These are phyloP conservation scores for Andrena hattorfiana DNA, from an alignment of 2,888 invertebrate species.

Conservation along the genomic window DNA sequence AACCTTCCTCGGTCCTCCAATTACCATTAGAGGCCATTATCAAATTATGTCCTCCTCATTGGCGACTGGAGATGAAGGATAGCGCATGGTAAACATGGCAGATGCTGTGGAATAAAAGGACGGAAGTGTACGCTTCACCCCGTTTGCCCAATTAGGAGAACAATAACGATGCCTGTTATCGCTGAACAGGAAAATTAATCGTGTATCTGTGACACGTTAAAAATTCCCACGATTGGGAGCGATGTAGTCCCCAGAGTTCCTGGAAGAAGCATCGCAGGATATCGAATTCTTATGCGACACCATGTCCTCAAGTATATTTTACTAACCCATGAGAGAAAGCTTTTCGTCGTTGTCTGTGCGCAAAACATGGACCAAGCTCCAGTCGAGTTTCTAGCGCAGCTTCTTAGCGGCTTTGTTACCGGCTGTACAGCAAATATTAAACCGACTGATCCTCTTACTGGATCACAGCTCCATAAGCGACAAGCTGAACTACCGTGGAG, in stretches of 20 bases:
- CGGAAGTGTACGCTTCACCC: neutral
- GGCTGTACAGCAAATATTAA: constrained; percentile 44
- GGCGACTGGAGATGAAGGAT: neutral
- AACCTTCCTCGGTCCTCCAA: neutral
- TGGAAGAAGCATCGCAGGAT: too few relatives aligned
- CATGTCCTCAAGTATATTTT: constrained; percentile 29
- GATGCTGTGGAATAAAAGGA: neutral
- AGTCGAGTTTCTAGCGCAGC: constrained; percentile 29
- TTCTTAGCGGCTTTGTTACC: constrained; percentile 41
- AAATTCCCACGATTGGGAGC: too few relatives aligned
- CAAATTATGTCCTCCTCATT: neutral
- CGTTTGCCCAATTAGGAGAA: neutral
- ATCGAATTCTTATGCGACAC: neutral
- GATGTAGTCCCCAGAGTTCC: too few relatives aligned
- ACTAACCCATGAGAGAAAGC: neutral
- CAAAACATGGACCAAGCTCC: neutral
- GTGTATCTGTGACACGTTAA: too few relatives aligned
- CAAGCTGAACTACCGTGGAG: constrained; percentile 17
- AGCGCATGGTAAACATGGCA: neutral
- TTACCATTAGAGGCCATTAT: neutral
- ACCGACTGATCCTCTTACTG: constrained; percentile 57
- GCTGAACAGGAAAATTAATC: neutral
- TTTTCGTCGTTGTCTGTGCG: neutral
- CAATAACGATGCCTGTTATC: neutral
- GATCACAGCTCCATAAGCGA: constrained; percentile 45